Percentiles rank a stretch among this genome's conserved stretches.
These are phyloP conservation scores for Dromas ardeola DNA, from an alignment of 2,113 vertebrate species.

Conservation along the genomic window DNA sequence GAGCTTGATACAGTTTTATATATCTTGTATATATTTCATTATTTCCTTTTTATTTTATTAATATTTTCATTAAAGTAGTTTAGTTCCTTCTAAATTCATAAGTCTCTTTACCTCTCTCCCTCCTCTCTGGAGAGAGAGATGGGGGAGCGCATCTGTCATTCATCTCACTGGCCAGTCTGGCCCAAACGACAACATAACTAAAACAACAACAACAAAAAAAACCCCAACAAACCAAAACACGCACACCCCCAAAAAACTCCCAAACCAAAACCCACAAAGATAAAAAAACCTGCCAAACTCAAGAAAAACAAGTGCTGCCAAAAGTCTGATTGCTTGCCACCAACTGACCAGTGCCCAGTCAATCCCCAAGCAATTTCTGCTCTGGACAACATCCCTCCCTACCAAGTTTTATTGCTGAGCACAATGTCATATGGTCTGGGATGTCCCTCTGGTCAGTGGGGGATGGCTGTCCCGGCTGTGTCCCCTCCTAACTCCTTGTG, in stretches of 20 bases:
- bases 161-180: too few species aligned
- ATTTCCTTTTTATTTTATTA: too few species aligned
- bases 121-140: too few species aligned
- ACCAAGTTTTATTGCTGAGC: not conserved
- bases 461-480: rapidly evolving
- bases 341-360: not conserved
- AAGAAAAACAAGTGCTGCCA: not conserved
- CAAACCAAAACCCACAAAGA: not conserved
- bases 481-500: not conserved
- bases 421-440: rapidly evolving
- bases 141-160: too few species aligned
- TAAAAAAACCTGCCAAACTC: not conserved
- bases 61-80: too few species aligned
- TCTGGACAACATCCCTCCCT: not conserved
- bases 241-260: too few species aligned
- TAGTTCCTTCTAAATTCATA: too few species aligned
- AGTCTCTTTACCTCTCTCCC: too few species aligned
- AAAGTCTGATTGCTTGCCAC: not conserved
- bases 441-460: not conserved
- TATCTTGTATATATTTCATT: too few species aligned
- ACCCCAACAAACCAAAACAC: not conserved
- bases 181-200: not conserved
- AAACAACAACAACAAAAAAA: not conserved
- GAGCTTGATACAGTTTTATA: too few species aligned
- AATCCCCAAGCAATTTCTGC: not conserved